Conservation (phyloP, 2,797 vertebrate genomes). For the Arrhamphus sclerolepis region DNA sequence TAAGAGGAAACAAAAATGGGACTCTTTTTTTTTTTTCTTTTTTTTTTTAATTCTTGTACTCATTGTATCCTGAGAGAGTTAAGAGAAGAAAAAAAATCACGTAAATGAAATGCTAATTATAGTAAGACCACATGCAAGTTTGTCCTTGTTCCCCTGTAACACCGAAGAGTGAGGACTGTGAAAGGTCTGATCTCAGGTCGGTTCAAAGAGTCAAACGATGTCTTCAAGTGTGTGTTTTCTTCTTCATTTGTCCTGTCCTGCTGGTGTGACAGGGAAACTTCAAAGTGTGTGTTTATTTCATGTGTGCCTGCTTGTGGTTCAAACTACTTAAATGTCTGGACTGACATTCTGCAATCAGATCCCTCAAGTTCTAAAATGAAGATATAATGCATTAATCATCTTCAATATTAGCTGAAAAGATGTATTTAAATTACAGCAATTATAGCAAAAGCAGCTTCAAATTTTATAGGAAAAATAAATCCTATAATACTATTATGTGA, state of each 20-base stretch:
- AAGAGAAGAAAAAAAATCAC: conserved; percentile 39
- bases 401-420: too few relatives aligned
- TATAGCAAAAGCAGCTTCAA: too few relatives aligned
- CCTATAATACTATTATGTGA: too few relatives aligned
- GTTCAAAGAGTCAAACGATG: conserved; percentile 23
- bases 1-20: conserved; percentile 56
- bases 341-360: too few relatives aligned
- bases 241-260: conserved; percentile 29
- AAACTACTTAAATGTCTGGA: neutral
- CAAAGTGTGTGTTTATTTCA: conserved; percentile 3
- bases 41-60: conserved; percentile 5
- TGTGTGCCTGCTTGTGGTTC: neutral
- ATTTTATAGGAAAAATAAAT: too few relatives aligned
- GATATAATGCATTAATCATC: too few relatives aligned
- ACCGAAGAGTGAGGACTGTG: conserved; percentile 35
- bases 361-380: too few relatives aligned
- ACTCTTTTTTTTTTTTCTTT: conserved; percentile 25
- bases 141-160: conserved; percentile 56
- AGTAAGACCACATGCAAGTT: conserved; percentile 45
- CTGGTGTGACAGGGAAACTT: conserved; percentile 22
- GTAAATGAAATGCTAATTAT: conserved; percentile 63
- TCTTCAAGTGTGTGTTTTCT: conserved; percentile 25
- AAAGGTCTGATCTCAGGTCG: conserved; percentile 45
- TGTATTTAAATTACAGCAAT: too few relatives aligned
- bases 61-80: conserved; percentile 56